Percentiles rank a stretch among this genome's conserved stretches.
These are phyloP conservation scores for Ciconia stormi DNA, from an alignment of 2,113 vertebrate genomes.

Conservation along the genomic window DNA sequence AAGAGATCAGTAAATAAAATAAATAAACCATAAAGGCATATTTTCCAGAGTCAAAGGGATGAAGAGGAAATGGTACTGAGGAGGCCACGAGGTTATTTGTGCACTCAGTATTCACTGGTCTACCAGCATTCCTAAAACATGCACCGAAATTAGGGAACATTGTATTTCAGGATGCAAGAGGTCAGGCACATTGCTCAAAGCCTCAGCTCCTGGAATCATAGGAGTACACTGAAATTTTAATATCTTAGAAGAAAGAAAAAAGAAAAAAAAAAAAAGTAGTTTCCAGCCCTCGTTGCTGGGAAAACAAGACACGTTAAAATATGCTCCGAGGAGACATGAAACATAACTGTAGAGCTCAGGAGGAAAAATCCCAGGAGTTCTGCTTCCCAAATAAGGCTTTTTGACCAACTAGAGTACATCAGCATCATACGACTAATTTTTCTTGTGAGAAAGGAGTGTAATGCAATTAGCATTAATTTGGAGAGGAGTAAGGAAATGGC, in stretches of 20 bases:
- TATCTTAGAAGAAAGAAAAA: neutral
- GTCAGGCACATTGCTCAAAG: neutral
- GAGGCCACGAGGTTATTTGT: neutral
- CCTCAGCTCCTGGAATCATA: neutral
- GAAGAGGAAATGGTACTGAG: neutral
- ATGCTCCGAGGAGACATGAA: neutral
- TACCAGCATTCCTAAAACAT: neutral
- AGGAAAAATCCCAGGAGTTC: neutral
- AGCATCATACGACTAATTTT: neutral
- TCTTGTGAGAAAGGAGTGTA: neutral
- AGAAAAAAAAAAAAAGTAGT: neutral
- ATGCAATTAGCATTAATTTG: neutral
- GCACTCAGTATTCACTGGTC: neutral
- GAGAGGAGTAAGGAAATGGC: neutral
- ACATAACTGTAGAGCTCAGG: neutral
- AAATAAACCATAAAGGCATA: neutral
- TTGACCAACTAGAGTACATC: neutral
- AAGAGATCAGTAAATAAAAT: neutral
- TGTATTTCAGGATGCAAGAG: neutral
- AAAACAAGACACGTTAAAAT: neutral
- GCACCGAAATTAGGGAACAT: neutral
- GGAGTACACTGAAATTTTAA: neutral
- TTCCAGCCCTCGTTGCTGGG: neutral
- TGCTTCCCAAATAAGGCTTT: neutral
- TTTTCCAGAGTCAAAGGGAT: neutral